Conservation (phyloP, 2,888 invertebrate genomes). For the Conomelus anceps region DNA sequence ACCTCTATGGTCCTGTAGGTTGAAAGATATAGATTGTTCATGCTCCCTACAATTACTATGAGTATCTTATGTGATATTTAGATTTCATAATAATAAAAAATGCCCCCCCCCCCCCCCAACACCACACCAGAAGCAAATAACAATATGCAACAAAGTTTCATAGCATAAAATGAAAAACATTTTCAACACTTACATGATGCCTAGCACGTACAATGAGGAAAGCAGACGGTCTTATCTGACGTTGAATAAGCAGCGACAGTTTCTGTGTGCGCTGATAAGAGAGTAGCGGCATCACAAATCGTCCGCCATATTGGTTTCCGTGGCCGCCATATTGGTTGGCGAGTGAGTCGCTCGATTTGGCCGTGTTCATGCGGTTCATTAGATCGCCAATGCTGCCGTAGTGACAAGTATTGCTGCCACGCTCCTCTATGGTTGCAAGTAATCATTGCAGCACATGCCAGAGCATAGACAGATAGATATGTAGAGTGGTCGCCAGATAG, state of each 20-base stretch:
- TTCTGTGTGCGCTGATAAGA: slow-evolving; percentile 55
- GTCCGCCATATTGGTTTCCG: neutral
- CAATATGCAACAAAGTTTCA: neutral
- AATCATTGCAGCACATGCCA: neutral
- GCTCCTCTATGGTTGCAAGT: neutral
- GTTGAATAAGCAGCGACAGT: slow-evolving; percentile 59
- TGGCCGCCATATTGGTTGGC: neutral
- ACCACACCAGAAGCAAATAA: too few species aligned
- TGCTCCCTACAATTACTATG: too few species aligned
- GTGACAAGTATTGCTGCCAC: neutral
- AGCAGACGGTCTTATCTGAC: slow-evolving; percentile 46
- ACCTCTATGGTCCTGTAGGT: too few species aligned
- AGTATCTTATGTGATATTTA: too few species aligned
- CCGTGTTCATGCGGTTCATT: slow-evolving; percentile 54
- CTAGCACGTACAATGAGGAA: slow-evolving; percentile 21
- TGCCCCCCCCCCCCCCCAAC: too few species aligned
- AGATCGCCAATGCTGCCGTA: slow-evolving; percentile 68
- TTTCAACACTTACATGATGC: neutral
- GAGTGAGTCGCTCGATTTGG: neutral
- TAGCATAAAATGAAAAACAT: neutral
- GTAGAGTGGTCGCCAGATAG: neutral
- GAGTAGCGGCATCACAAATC: neutral
- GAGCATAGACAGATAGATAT: neutral
- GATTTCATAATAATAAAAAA: too few species aligned
- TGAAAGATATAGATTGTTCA: too few species aligned